phyloP scores from a whole-genome alignment of 1,140 invertebrate species.

The Ctenoplectra terminalis region DNA sequence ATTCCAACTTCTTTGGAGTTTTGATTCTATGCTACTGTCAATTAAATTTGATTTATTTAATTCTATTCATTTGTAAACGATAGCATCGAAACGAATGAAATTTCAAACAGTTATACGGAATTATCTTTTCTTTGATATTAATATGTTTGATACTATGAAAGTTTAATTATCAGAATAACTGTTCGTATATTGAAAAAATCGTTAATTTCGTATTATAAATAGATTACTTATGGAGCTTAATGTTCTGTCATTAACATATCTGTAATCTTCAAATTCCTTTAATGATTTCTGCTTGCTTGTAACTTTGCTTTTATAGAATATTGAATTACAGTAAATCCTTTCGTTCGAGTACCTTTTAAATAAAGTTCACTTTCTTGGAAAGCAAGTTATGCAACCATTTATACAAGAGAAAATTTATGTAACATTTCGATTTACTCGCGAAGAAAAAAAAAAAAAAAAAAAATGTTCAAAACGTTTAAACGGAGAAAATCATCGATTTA shows the following conservation, averaged over 20 bases:
- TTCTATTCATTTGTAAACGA: neutral
- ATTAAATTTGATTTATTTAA: neutral
- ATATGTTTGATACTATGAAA: neutral
- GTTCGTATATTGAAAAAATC: neutral
- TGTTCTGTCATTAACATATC: neutral
- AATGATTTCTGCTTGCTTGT: neutral
- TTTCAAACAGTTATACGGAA: neutral
- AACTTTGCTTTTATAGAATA: neutral
- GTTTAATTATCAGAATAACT: neutral
- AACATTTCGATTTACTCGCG: neutral
- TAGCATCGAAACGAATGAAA: neutral
- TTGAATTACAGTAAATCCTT: neutral
- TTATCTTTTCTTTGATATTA: neutral
- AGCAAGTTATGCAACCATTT: neutral
- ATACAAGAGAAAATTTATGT: neutral
- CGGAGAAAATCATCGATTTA: too few species aligned
- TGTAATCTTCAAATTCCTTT: neutral
- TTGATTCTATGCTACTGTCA: neutral
- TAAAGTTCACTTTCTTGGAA: neutral
- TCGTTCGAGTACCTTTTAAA: neutral
- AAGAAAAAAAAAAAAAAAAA: too few species aligned
- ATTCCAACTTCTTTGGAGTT: neutral
- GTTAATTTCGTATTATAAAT: neutral
- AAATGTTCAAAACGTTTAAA: neutral
- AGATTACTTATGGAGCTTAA: too few species aligned